Evolutionary conservation across 2,888 invertebrate species (phyloP).

Genomic region (Cabera pusaria): DNA sequence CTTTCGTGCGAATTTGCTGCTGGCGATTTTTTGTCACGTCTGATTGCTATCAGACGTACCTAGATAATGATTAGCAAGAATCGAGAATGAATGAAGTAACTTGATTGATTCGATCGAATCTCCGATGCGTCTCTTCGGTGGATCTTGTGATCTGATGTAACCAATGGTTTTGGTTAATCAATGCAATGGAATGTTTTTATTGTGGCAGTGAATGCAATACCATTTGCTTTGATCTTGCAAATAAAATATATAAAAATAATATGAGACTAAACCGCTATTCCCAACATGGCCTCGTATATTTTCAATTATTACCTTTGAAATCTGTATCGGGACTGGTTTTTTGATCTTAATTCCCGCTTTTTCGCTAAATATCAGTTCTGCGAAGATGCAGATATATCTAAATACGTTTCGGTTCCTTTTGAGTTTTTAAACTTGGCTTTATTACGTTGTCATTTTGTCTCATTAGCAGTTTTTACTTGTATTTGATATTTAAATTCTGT

Average conservation of each 20-base stretch:
- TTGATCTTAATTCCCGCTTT: constrained; percentile 5
- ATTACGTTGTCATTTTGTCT: constrained; percentile 2
- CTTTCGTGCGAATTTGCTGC: constrained; percentile 40
- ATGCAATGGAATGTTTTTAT: too few species aligned
- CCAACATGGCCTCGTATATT: constrained; percentile 11
- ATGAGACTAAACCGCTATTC: background rate
- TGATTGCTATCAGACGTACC: constrained; percentile 40
- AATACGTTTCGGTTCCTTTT: background rate
- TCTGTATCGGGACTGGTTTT: constrained; percentile 15
- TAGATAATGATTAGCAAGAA: constrained; percentile 40
- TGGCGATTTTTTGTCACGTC: constrained; percentile 48
- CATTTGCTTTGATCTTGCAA: too few species aligned
- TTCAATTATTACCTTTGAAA: constrained; percentile 11
- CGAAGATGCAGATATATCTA: constrained; percentile 8
- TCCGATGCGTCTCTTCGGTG: constrained; percentile 14
- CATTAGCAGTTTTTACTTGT: constrained; percentile 1
- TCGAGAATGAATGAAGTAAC: constrained; percentile 32
- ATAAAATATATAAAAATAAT: too few species aligned
- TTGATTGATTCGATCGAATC: constrained; percentile 30
- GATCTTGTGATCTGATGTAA: constrained; percentile 1
- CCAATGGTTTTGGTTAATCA: too few species aligned
- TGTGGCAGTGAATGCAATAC: too few species aligned
- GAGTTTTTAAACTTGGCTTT: constrained; percentile 2
- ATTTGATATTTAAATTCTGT: background rate
- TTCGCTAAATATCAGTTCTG: constrained; percentile 7